Percentiles rank a stretch among this genome's conserved stretches.
Conservation (phyloP, 1,140 invertebrate species). For the Brachionus sp. region DNA sequence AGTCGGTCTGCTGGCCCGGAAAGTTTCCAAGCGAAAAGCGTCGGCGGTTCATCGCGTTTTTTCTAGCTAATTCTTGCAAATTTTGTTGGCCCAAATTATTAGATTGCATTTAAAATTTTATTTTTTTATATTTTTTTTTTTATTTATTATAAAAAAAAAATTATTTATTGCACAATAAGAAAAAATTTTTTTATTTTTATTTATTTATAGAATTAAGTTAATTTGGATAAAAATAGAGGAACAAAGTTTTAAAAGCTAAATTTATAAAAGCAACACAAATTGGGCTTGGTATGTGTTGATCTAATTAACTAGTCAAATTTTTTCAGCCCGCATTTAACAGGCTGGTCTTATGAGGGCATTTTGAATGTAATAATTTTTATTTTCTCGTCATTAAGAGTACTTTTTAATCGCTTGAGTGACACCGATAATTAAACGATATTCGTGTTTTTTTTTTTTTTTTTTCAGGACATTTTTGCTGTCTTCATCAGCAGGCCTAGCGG, state of each 20-base stretch:
- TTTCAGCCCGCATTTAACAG: background rate
- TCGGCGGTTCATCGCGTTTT: background rate
- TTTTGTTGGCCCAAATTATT: background rate
- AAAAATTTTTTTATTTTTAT: background rate
- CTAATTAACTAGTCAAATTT: background rate
- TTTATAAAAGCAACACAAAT: background rate
- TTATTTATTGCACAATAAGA: background rate
- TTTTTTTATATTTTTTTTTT: background rate
- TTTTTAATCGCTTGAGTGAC: constrained; percentile 4
- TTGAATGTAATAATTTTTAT: background rate
- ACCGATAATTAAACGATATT: background rate
- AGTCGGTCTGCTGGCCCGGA: background rate
- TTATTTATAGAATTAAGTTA: constrained; percentile 6
- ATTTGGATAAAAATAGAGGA: constrained; percentile 3
- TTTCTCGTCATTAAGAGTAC: background rate
- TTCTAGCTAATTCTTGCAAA: background rate
- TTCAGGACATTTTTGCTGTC: background rate
- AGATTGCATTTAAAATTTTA: background rate
- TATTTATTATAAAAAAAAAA: background rate
- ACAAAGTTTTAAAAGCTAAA: background rate
- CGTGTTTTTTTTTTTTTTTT: background rate
- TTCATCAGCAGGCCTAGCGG: too few species aligned
- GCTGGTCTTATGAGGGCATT: background rate
- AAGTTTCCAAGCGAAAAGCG: constrained; percentile 4
- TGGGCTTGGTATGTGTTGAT: background rate